Evolutionary conservation across 2,797 vertebrate genomes (phyloP).

Genomic region (Ctenopoma kingsleyae): DNA sequence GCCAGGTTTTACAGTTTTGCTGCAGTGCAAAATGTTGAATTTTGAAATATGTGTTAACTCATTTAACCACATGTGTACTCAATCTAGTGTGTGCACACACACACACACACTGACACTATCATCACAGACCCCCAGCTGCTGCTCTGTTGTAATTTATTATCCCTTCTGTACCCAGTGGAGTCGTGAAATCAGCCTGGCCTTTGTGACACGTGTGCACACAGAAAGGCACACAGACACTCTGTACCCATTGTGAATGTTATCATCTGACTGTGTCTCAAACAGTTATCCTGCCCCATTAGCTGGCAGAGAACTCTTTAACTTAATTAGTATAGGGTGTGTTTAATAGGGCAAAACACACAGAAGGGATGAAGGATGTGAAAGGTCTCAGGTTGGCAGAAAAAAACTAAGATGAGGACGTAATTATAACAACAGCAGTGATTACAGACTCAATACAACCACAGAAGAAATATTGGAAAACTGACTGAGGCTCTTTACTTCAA

Average conservation of each 20-base stretch:
- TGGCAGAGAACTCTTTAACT: slow-evolving; percentile 76
- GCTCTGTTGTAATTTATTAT: slow-evolving; percentile 82
- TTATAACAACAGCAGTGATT: no score
- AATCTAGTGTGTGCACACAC: slow-evolving; percentile 22
- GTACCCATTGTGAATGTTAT: not conserved
- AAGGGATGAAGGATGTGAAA: slow-evolving; percentile 61
- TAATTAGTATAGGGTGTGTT: slow-evolving; percentile 81
- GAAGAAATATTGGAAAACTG: not conserved
- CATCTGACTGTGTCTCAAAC: slow-evolving; percentile 64
- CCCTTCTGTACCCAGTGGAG: slow-evolving; percentile 77
- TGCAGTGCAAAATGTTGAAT: slow-evolving; percentile 19
- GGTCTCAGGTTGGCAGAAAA: slow-evolving; percentile 43
- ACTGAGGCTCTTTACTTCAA: no score
- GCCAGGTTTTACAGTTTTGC: slow-evolving; percentile 11
- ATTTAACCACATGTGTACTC: slow-evolving; percentile 29
- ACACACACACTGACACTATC: slow-evolving; percentile 44
- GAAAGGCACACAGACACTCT: slow-evolving; percentile 29
- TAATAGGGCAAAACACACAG: slow-evolving; percentile 65
- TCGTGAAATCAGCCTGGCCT: slow-evolving; percentile 80
- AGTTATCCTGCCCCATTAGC: slow-evolving; percentile 51
- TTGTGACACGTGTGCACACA: slow-evolving; percentile 49
- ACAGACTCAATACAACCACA: slow-evolving; percentile 4
- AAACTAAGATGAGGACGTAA: slow-evolving; percentile 7
- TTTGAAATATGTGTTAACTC: slow-evolving; percentile 36
- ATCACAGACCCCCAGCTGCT: slow-evolving; percentile 78